A percentile compares a stretch with the other conserved stretches of the same genome.
Evolutionary conservation across 1,140 invertebrate species (phyloP).

Genomic region (Drosophila micromelanica): DNA sequence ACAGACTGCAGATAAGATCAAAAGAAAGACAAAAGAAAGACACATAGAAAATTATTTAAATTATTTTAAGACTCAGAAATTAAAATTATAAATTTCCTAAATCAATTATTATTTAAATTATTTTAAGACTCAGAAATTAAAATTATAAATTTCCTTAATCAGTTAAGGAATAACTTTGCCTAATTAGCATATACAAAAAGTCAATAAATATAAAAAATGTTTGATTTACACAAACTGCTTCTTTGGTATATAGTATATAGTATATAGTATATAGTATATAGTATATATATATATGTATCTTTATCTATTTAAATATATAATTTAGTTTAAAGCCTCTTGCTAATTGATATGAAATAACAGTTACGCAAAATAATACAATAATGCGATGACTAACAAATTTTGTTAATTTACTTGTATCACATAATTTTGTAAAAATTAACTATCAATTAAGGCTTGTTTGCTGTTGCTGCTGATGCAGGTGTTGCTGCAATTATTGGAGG

Average conservation of each 20-base stretch:
- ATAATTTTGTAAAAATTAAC: conserved; percentile 8
- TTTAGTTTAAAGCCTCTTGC: conserved; percentile 5
- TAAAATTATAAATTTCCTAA: too few species aligned
- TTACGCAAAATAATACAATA: not conserved
- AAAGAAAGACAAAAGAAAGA: too few species aligned
- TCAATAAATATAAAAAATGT: not conserved
- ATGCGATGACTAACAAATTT: conserved; percentile 6
- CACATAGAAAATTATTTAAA: too few species aligned
- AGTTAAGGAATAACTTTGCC: not conserved
- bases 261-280: not conserved
- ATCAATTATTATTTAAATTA: too few species aligned
- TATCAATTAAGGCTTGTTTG: not conserved
- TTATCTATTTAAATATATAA: not conserved
- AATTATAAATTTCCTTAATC: too few species aligned
- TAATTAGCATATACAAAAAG: not conserved
- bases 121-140: too few species aligned
- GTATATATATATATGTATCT: not conserved
- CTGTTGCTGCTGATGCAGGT: not conserved
- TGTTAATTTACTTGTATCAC: conserved; percentile 15
- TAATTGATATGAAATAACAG: not conserved
- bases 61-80: too few species aligned
- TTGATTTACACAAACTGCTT: not conserved
- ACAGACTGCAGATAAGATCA: too few species aligned
- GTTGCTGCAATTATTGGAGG: not conserved
- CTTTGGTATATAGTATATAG: not conserved